Conservation (phyloP, 2,888 invertebrate species). For the Caenorhabditis imperialis region DNA sequence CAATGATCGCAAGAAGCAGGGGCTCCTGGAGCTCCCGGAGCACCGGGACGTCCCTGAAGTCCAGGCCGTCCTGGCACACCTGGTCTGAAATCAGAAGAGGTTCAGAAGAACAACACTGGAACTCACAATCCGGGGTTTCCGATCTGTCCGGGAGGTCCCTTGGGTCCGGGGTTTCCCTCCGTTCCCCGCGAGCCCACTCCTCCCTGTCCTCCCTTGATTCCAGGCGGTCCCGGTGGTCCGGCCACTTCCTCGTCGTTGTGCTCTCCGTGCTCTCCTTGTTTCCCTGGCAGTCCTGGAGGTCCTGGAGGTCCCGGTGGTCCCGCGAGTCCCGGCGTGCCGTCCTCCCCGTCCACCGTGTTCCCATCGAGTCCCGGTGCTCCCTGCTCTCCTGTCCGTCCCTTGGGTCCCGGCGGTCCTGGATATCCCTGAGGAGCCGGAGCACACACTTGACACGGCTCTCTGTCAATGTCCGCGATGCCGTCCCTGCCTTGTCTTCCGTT, state of each 20-base stretch:
- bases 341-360: conserved; percentile 41
- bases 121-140: conserved; percentile 44
- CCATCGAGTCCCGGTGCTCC: conserved; percentile 55
- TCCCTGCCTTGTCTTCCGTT: conserved; percentile 41
- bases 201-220: conserved; percentile 36
- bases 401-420: conserved; percentile 55
- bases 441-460: conserved; percentile 55
- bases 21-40: conserved; percentile 41
- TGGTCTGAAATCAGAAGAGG: conserved; percentile 18
- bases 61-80: conserved; percentile 46
- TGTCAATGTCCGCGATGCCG: conserved; percentile 50
- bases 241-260: conserved; percentile 17
- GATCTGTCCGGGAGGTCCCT: conserved; percentile 42
- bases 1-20: conserved; percentile 52
- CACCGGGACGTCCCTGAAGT: conserved; percentile 43
- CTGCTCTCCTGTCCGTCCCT: conserved; percentile 36
- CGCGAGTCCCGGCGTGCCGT: conserved; percentile 44
- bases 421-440: conserved; percentile 44
- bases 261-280: conserved; percentile 26
- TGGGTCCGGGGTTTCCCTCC: conserved; percentile 47
- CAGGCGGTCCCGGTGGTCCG: conserved; percentile 47
- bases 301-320: conserved; percentile 55
- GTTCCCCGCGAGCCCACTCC: conserved; percentile 44
- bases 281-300: conserved; percentile 42
- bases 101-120: not conserved